Conservation (phyloP, 2,113 vertebrate species). For the Syrmaticus mikado region DNA sequence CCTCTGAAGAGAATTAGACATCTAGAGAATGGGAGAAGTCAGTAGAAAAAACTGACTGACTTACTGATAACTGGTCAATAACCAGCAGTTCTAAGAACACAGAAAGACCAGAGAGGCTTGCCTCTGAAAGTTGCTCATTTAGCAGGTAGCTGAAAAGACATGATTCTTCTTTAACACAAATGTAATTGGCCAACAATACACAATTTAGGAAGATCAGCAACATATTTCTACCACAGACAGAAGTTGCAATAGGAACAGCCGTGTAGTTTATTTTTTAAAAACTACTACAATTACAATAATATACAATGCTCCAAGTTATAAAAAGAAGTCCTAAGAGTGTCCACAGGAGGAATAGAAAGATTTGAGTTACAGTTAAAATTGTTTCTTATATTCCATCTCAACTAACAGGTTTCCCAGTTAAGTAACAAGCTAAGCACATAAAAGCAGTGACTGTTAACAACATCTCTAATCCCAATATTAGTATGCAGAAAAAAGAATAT, state of each 20-base stretch:
- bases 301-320: neutral
- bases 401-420: neutral
- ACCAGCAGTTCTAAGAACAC: neutral
- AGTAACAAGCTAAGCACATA: neutral
- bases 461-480: neutral
- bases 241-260: neutral
- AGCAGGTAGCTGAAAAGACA: neutral
- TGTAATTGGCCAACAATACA: neutral
- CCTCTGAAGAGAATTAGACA: neutral
- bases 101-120: neutral
- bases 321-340: neutral
- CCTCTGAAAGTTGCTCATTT: neutral
- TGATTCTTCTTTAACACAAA: neutral
- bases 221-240: neutral
- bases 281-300: neutral
- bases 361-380: neutral
- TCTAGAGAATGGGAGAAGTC: neutral
- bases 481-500: neutral
- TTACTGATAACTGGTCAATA: neutral
- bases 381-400: neutral
- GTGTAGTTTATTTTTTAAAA: neutral
- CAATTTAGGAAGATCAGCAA: neutral
- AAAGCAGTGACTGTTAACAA: neutral
- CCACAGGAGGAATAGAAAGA: neutral
- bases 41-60: neutral